Evolutionary conservation across 1,140 invertebrate species (phyloP), one percentile per base, ranked within the genome.

Genomic region (Cheumatopsyche charites): DNA sequence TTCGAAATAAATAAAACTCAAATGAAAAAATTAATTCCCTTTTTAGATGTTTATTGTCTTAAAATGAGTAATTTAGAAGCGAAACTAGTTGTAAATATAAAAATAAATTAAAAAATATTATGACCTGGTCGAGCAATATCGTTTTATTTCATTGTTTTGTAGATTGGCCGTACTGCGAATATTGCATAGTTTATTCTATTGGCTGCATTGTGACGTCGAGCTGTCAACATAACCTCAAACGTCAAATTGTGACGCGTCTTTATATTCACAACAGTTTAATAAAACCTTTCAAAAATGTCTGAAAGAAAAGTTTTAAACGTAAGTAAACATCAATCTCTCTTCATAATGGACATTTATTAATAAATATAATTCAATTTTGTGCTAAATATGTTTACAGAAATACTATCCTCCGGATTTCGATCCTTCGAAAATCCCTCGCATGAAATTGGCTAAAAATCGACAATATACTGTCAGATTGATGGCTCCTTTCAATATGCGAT

Each of bases 361-460:
- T n/a, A n/a, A n/a, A n/a, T n/a, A n/a, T n/a, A n/a, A n/a, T n/a
- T n/a, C n/a, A n/a, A n/a, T n/a, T n/a, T n/a, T n/a, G n/a, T n/a
- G n/a, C 55, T 21, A 4, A 73, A 73, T 65, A 73, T 69, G 77
- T 78, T 87, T 87, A 72, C 80, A 98, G 94, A 99, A 99, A 97
- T 99, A 99, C 82, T 99, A 99, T 86, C 98, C 98, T 0, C 97
- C 98, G 79, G 98, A 99, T 88, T 99, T 99, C 83, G 98, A 99
- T 92, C 98, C 98, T 0, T 94, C 95, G 17, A 99, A 99, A 85
- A 98, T 99, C 25, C 97, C 98, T 77, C 94, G 97, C 71, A 94
- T 97, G 87, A 96, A 97, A 90, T 88, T 95, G 78, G 90, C 94
- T 25, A 94, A 93, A 81, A 99, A 99, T 84, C 79, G 84, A 11